Percentiles rank a stretch among this genome's conserved stretches.
phyloP scores from a whole-genome alignment of 2,888 invertebrate species.

The Spodoptera picta region DNA sequence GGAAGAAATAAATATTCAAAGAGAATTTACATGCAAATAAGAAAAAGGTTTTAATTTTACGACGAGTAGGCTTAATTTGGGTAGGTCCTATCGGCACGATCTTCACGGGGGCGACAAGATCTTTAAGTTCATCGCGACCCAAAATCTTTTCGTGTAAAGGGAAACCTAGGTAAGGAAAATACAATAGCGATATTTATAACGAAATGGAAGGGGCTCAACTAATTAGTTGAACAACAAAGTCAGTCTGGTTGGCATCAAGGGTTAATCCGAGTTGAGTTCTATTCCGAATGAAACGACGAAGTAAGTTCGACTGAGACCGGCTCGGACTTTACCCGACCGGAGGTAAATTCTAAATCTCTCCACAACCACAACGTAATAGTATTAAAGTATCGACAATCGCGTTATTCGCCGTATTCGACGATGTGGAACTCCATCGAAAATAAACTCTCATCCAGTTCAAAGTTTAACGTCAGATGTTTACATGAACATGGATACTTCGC shows the following conservation, averaged over 20 bases:
- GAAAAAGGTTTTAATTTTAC: conserved; percentile 54
- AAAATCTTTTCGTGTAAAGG: conserved; percentile 37
- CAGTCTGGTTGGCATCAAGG: conserved; percentile 61
- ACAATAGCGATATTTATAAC: conserved; percentile 46
- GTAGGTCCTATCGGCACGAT: conserved; percentile 50
- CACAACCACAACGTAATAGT: conserved; percentile 65
- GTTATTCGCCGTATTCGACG: conserved; percentile 54
- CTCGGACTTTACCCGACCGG: conserved; percentile 65
- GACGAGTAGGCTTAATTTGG: conserved; percentile 53
- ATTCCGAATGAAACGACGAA: conserved; percentile 61
- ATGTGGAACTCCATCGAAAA: conserved; percentile 41
- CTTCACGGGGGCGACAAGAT: conserved; percentile 50
- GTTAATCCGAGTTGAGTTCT: conserved; percentile 66
- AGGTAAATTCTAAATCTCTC: conserved; percentile 67
- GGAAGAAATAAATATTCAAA: conserved; percentile 49
- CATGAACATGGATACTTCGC: conserved; percentile 12
- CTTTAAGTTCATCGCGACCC: conserved; percentile 38
- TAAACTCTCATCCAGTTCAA: conserved; percentile 32
- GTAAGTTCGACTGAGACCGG: conserved; percentile 49
- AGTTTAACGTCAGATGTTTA: conserved; percentile 40
- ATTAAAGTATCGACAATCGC: conserved; percentile 67
- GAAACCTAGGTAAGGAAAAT: conserved; percentile 32
- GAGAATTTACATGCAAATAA: conserved; percentile 44
- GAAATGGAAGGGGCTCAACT: conserved; percentile 37
- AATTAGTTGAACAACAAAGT: conserved; percentile 66